phyloP scores from a whole-genome alignment of 2,797 vertebrate species.

The Rousettus madagascariensis region DNA sequence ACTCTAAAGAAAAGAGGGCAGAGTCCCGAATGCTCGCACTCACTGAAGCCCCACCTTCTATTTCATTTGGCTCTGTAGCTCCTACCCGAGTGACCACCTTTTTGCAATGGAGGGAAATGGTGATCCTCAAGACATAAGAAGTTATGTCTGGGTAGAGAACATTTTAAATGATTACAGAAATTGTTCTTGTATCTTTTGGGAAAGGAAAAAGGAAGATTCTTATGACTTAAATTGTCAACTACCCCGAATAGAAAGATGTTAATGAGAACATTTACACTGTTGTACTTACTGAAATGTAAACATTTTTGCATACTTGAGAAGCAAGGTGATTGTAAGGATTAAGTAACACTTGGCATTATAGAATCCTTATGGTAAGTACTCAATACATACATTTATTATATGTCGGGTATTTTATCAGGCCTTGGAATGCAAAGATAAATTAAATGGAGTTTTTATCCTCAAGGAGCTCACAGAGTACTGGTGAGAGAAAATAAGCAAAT shows the following conservation, averaged over 20 bases:
- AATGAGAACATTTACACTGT: background rate
- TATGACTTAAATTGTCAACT: background rate
- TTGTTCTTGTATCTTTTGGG: background rate
- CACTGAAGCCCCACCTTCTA: background rate
- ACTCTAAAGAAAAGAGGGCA: background rate
- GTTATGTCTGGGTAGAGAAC: background rate
- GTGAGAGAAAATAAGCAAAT: background rate
- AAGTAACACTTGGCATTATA: background rate
- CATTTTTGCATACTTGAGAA: slow-evolving; percentile 1
- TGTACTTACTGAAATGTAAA: background rate
- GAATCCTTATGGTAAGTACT: background rate
- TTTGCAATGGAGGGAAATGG: background rate
- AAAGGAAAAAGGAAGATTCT: background rate
- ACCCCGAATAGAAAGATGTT: background rate
- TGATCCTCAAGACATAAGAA: background rate
- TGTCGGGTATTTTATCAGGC: background rate
- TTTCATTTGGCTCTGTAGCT: background rate
- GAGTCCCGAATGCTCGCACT: background rate
- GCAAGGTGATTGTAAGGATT: background rate
- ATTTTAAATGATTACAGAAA: background rate
- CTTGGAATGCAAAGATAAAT: background rate
- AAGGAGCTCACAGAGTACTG: background rate
- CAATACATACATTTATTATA: background rate
- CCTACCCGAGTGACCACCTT: background rate
- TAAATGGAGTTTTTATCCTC: background rate